These are phyloP conservation scores for Iphiclides podalirius DNA, from an alignment of 2,888 invertebrate species.

Conservation along the genomic window DNA sequence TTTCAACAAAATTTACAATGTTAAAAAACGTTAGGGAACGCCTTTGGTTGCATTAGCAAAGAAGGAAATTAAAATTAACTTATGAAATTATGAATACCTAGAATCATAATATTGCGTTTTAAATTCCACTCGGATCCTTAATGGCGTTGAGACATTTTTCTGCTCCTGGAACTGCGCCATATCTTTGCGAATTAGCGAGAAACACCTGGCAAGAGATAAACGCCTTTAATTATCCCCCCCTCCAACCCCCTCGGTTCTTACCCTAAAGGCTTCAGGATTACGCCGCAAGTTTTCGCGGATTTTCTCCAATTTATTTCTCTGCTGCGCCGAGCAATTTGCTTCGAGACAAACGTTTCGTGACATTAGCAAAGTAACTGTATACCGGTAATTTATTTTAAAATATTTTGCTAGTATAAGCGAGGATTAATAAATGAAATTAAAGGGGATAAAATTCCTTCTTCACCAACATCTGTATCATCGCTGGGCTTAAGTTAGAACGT, in stretches of 20 bases:
- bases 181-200: constrained; percentile 48
- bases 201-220: constrained; percentile 69
- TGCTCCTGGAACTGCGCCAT: constrained; percentile 35
- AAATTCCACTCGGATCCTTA: neutral
- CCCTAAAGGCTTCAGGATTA: constrained; percentile 5
- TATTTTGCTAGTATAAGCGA: no score
- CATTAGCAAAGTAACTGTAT: no score
- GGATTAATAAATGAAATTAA: no score
- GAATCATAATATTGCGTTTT: neutral
- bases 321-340: neutral
- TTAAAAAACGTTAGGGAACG: no score
- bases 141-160: constrained; percentile 6
- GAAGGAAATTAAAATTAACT: no score
- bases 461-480: no score
- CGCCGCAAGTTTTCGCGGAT: constrained; percentile 1
- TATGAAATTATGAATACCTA: no score
- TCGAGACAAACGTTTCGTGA: neutral
- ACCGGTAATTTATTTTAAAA: no score
- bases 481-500: no score
- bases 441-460: no score
- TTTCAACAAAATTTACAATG: no score
- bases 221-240: constrained; percentile 37
- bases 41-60: no score
- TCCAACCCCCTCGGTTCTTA: neutral
- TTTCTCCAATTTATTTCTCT: constrained; percentile 11